Evolutionary conservation across 2,797 vertebrate genomes (phyloP), one percentile per base, ranked within the genome.

Genomic region (Oreonectes daqikongensis): DNA sequence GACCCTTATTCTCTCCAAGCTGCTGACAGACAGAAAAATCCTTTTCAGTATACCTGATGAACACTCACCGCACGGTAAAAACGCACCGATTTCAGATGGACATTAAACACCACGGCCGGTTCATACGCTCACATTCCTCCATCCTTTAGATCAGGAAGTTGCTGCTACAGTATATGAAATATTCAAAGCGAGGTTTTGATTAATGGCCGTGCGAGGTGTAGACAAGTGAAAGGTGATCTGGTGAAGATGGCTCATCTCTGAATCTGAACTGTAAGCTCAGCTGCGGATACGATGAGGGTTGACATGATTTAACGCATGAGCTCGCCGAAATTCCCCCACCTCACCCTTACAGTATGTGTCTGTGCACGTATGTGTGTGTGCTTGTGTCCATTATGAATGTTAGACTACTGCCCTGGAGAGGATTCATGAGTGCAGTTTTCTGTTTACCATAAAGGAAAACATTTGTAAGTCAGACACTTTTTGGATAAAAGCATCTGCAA

Each of bases 1-100:
- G 88, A 67, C 94, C 94, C 15, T 94, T 90, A 88, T 94, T 96
- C 69, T 94, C 91, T 0, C 93, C 93, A 82, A 97, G 89, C 97
- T 99, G 84, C 71, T 87, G 87, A 79, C 75, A 70, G 83, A 86
- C 85, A 84, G 86, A 86, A 80, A 82, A 67, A 61, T 18, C 3
- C 9, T 44, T 77, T 77, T 77, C 66, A 69, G 72, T 46, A 22
- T 76, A 59, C 15, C 42, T 22, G 32, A 75, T 24, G 14, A 30
- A 59, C 38, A 67, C 15, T 17, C 42, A 38, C 52, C 28, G 20
- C 50, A 44, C 63, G 59, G 15, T 24, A 59, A 53, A 75, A 60
- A 59, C 52, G 44, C 42, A 22, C 28, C 38, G 64, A 59, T 24
- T 59, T 50, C 57, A 42, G 11, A 68, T 38, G 64, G n/a, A 38